Base-by-base conservation (phyloP, 2,888 invertebrate species). In the Bembecia ichneumoniformis region DNA sequence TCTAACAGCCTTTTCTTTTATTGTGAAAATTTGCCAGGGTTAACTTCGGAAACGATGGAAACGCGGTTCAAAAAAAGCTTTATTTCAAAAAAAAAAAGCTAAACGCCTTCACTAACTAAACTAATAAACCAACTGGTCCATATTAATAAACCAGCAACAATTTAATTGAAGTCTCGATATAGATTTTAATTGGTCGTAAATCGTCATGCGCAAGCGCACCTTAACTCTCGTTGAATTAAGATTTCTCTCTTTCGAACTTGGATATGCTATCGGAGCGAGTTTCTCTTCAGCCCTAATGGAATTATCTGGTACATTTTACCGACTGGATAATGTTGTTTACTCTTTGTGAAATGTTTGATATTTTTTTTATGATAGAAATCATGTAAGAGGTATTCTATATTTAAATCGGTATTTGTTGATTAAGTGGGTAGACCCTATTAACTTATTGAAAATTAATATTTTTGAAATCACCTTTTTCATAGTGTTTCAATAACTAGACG, bases 181-280 rank as follows among this genome's bases (percentile, higher is more conserved):
- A 77, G 76, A 76, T 77, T 81, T 84, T 83, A 86, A 86, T 84
- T 86, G 84, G 68, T 64, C 72, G 72, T 83, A 79, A 81, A 79
- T 82, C 71, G 66, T 53, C 55, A 57, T 28, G 28, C 28, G 20
- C 20, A 28, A 58, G 58, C 62, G 66, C 63, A 65, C 60, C 68
- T 67, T 81, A 80, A 81, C 77, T 67, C 53, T 43, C 51, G 55
- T 48, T 59, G 60, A 65, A 73, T 64, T 64, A 60, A 71, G 68
- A 64, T 64, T 67, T 64, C 60, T 40, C 40, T 63, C 60, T 40
- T n/a, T 40, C 40, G 13, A 40, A 40, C 10, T 40, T 14, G 28
- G 44, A 44, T 44, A 44, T 15, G 54, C 64, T 57, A 35, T 45
- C 46, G 47, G 15, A 36, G 58, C 62, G 64, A 53, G 58, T 40